Conservation (phyloP, 2,797 vertebrate genomes). For the Nyctibius grandis region DNA sequence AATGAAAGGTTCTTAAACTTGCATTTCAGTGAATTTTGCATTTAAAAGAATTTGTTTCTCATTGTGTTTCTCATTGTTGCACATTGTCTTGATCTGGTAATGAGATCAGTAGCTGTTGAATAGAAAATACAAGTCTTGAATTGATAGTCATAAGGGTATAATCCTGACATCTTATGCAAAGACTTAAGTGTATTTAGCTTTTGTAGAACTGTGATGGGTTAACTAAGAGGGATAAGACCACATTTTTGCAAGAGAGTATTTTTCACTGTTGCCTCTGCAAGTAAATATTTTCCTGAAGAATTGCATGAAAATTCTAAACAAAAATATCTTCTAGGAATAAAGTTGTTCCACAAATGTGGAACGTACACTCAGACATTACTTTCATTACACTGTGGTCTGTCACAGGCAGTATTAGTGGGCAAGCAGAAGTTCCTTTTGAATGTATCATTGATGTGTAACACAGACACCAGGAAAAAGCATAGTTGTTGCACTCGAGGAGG, state of each 20-base stretch:
- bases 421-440: background rate
- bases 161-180: background rate
- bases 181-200: background rate
- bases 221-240: background rate
- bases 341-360: background rate
- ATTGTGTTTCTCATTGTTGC: background rate
- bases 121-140: background rate
- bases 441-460: background rate
- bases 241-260: background rate
- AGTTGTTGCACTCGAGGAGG: background rate
- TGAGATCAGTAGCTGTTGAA: background rate
- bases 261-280: background rate
- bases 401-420: background rate
- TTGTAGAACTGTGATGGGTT: background rate
- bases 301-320: background rate
- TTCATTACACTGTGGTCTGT: background rate
- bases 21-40: background rate
- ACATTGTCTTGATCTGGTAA: background rate
- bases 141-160: background rate
- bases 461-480: background rate
- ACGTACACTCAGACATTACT: background rate
- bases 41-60: background rate
- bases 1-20: background rate
- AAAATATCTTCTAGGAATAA: background rate
- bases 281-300: background rate